Evolutionary conservation across 2,888 invertebrate species (phyloP).

Genomic region (Capitulum mitella): DNA sequence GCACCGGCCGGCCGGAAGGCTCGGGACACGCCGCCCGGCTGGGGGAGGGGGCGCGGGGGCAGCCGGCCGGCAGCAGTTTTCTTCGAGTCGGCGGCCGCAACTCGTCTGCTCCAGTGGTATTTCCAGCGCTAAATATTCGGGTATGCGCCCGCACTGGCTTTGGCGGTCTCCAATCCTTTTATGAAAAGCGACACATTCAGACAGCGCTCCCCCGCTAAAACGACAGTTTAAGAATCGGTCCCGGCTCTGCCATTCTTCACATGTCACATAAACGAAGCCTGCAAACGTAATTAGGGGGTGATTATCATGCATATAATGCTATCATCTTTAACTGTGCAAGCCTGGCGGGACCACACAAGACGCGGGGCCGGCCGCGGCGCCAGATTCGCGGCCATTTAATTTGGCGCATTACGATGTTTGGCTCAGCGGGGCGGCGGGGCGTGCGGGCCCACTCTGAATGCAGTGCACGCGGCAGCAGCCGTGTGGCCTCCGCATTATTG

Average conservation of each 20-base stretch:
- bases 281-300: slow-evolving; percentile 22
- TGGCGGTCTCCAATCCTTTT: not conserved
- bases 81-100: not conserved
- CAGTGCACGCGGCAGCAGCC: not conserved
- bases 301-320: slow-evolving; percentile 25
- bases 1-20: not conserved
- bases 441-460: not conserved
- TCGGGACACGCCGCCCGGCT: not conserved
- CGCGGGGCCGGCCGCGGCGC: not conserved
- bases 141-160: not conserved
- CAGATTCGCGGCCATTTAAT: not conserved
- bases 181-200: slow-evolving; percentile 9
- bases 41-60: not conserved
- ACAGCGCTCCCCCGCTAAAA: not conserved
- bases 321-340: slow-evolving; percentile 17
- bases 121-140: not conserved
- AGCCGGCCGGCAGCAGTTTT: not conserved
- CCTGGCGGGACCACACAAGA: slow-evolving; percentile 10
- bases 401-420: not conserved
- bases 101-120: not conserved
- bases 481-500: not conserved
- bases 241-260: not conserved
- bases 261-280: slow-evolving; percentile 22
- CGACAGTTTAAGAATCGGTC: slow-evolving; percentile 18
- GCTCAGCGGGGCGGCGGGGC: not conserved